Evolutionary conservation across 35 echinoderm and acorn worm genomes (phyloP), one percentile per base, ranked within the genome.

Genomic region (Amphiura filiformis): DNA sequence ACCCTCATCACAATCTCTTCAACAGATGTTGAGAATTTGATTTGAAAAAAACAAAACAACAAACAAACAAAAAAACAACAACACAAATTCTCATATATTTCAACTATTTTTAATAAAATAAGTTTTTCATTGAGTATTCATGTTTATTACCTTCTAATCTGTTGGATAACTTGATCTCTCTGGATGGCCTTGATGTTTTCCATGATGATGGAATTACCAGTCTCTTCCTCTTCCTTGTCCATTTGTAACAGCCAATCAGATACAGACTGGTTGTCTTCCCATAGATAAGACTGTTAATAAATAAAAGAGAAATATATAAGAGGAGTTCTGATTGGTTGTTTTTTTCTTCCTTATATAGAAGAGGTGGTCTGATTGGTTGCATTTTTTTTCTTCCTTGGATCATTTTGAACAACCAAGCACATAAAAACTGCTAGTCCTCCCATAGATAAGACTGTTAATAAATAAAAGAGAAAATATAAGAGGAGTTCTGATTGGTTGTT

Each of bases 181-280:
- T 89, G 91, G 77, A 97, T 79, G 12, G 91, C 89, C 42, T 87
- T 88, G 35, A 97, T 89, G 76, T 97, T 97, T 1, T 97, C 92
- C 47, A 86, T 15, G 35, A 97, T 78, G 57, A 91, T 39, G 22
- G 88, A 93, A 13, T 90, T 82, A 17, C 92, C 84, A 23, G 85
- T 91, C 26, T 88, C 89, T 37, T 32, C 39, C 70, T 93, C 92
- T 36, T 91, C 65, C 81, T 87, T 90, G 41, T 97, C 92, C 57
- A 91, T 88, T 26, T 97, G 85, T 17, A 82, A 57, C 35, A 97
- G 82, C 95, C 95, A 97, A 36, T 91, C 88, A 40, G 77, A 77
- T 34, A 93, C 92, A 28, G 95, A 91, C 83, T 91, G 82, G 78
- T 97, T 97, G 56, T 97, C 92, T 76, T 97, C 95, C 95, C 95